phyloP scores from a whole-genome alignment of 2,888 invertebrate species.

The Latheticus oryzae region DNA sequence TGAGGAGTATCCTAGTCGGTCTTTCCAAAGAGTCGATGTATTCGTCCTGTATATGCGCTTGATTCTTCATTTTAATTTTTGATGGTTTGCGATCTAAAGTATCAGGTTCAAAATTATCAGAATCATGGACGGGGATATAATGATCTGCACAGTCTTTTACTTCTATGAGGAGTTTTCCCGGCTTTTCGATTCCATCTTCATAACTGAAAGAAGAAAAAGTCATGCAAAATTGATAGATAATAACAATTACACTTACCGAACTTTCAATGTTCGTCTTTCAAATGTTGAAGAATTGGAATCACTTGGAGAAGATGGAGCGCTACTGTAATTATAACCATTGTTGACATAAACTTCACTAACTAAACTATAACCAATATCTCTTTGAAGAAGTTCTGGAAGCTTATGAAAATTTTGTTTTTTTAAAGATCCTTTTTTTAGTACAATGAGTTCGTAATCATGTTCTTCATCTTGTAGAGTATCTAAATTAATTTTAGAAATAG shows the following conservation, averaged over 20 bases:
- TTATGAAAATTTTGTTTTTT: slow-evolving; percentile 64
- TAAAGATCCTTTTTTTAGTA: slow-evolving; percentile 56
- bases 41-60: slow-evolving; percentile 53
- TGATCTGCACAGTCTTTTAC: slow-evolving; percentile 85
- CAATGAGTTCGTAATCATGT: slow-evolving; percentile 66
- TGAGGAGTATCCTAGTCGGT: slow-evolving; percentile 71
- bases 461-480: slow-evolving; percentile 50
- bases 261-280: slow-evolving; percentile 60
- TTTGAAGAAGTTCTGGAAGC: slow-evolving; percentile 67
- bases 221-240: too few species aligned
- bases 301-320: slow-evolving; percentile 70
- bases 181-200: slow-evolving; percentile 71
- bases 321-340: slow-evolving; percentile 76
- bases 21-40: slow-evolving; percentile 71
- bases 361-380: slow-evolving; percentile 72
- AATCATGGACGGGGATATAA: slow-evolving; percentile 80
- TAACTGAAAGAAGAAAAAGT: slow-evolving; percentile 58
- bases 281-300: slow-evolving; percentile 71
- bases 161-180: slow-evolving; percentile 86
- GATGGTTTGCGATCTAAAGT: slow-evolving; percentile 82
- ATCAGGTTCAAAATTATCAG: slow-evolving; percentile 87
- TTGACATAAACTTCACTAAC: slow-evolving; percentile 85
- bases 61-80: slow-evolving; percentile 50
- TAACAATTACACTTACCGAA: slow-evolving; percentile 57
- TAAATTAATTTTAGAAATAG: slow-evolving; percentile 64